phyloP scores from a whole-genome alignment of 1,140 invertebrate genomes.

The Cecropterus lyciades region DNA sequence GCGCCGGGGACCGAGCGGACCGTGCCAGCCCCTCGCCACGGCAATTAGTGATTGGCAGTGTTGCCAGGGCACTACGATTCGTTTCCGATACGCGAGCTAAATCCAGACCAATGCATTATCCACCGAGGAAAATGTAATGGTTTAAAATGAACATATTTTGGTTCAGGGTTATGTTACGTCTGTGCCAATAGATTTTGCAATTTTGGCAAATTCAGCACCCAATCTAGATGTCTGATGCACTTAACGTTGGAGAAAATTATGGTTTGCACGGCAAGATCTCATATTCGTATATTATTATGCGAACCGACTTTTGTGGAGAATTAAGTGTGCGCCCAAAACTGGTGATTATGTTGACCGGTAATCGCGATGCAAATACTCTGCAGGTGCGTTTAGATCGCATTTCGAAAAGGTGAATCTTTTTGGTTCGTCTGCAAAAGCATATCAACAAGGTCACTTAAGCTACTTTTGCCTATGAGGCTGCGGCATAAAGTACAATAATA shows the following conservation, averaged over 20 bases:
- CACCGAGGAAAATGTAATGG: not conserved
- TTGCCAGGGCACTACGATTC: slow-evolving; percentile 2
- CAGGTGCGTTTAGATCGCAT: slow-evolving; percentile 8
- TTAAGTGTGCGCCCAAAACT: not conserved
- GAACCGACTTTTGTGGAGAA: not conserved
- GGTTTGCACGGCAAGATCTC: not conserved
- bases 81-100: slow-evolving; percentile 18
- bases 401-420: not conserved
- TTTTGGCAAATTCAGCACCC: not conserved
- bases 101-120: slow-evolving; percentile 4
- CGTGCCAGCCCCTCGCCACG: slow-evolving; percentile 9
- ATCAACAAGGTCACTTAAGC: too few species aligned
- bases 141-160: not conserved
- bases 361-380: slow-evolving; percentile 4
- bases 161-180: not conserved
- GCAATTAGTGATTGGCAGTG: slow-evolving; percentile 31
- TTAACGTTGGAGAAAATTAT: slow-evolving; percentile 5
- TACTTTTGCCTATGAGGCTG: too few species aligned
- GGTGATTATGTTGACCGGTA: slow-evolving; percentile 6
- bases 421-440: too few species aligned
- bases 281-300: slow-evolving; percentile 12
- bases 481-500: too few species aligned
- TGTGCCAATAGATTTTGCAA: not conserved
- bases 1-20: not conserved
- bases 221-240: not conserved